These are phyloP conservation scores for Microhierax caerulescens DNA, from an alignment of 2,797 vertebrate genomes.

Conservation along the genomic window DNA sequence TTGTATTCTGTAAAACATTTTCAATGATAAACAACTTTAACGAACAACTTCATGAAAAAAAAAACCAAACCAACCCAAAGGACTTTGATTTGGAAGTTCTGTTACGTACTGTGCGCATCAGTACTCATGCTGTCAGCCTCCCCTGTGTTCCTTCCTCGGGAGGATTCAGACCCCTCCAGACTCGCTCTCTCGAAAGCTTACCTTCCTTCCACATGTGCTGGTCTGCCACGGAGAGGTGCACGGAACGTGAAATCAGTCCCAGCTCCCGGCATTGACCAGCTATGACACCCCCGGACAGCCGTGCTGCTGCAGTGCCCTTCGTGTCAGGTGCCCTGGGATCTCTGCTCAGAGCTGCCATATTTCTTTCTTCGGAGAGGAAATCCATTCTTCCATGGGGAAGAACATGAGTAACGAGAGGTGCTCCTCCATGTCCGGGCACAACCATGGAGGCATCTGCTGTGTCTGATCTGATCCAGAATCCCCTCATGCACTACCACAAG, in stretches of 20 bases:
- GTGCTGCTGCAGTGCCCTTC: background rate
- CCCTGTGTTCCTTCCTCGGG: background rate
- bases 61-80: background rate
- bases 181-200: rapidly evolving
- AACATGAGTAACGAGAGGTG: background rate
- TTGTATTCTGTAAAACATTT: background rate
- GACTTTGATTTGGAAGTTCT: background rate
- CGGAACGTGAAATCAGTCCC: background rate
- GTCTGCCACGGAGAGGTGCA: background rate
- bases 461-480: background rate
- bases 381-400: too few species aligned
- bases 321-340: background rate
- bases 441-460: rapidly evolving
- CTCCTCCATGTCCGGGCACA: background rate
- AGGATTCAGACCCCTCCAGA: background rate
- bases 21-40: background rate
- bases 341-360: background rate
- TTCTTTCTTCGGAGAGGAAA: too few species aligned
- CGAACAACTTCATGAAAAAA: background rate
- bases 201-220: background rate
- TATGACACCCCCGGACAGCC: background rate
- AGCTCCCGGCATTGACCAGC: background rate
- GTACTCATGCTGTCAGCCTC: background rate
- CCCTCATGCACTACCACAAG: rapidly evolving
- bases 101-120: rapidly evolving